Evolutionary conservation across 2,113 vertebrate species (phyloP), one percentile per base, ranked within the genome.

Genomic region (Phylloscopus trochilus): DNA sequence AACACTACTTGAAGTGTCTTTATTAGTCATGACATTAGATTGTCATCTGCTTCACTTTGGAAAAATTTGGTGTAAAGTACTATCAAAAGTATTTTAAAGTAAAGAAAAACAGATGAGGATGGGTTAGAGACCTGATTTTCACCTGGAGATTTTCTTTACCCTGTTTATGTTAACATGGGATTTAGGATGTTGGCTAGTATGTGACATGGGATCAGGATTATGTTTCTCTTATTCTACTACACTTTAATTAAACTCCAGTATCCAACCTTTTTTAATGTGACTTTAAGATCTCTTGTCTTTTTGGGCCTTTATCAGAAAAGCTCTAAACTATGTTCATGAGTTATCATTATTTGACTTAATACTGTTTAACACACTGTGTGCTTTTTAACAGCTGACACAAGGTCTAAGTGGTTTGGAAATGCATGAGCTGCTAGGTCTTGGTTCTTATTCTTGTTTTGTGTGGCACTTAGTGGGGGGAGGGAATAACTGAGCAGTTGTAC

Each of bases 381-480:
- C 33, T 49, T 82, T 84, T 63, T 85, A 47, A 43, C 49, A 86
- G 53, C 31, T 37, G 16, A 68, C 13, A 51, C 39, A 31, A 58
- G 49, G 3, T 31, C 20, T 43, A 24, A 56, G 24, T 44, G 28
- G 9, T 80, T 77, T 8, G 53, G 49, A 93, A 87, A 43, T 31
- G 15, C 20, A 9, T 59, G 16, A 79, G 3, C 27, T 44, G 31
- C 9, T 39, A 64, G 3, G 14, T 53, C 20, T 75, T 75, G 33
- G 18, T 82, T 41, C 8, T 76, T 86, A 12, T 41, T 66, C 23
- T 62, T 53, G 20, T n/a, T 59, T 27, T 82, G 20, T n/a, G 55
- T 58, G 20, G 33, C 31, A 27, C 5, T 14, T 47, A 4, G 3
- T 19, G 13, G 3, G 11, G 3, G 4, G 3, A 19, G 8, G 35